A percentile compares a stretch with the other conserved stretches of the same genome.
phyloP scores from a whole-genome alignment of 2,113 vertebrate species.

The Benitochromis conjunctus region DNA sequence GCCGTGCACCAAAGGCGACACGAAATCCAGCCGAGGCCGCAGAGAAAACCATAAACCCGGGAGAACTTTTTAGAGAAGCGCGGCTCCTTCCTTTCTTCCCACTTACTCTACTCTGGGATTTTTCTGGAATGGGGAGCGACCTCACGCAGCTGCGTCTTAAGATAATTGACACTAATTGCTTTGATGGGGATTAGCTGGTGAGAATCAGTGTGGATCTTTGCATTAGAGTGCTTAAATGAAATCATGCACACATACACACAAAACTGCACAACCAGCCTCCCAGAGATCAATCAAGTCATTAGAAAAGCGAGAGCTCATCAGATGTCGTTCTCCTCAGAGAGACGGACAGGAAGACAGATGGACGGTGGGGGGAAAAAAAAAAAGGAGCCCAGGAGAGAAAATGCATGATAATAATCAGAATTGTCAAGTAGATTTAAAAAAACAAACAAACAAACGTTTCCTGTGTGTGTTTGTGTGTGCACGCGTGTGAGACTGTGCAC shows the following conservation, averaged over 20 bases:
- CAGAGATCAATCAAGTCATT: slow-evolving; percentile 68
- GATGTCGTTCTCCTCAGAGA: slow-evolving; percentile 44
- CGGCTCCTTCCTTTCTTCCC: slow-evolving; percentile 1
- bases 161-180: slow-evolving; percentile 73
- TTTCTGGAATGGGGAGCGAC: slow-evolving; percentile 27
- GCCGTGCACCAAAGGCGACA: background rate
- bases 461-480: background rate
- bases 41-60: slow-evolving; percentile 18
- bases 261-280: slow-evolving; percentile 11
- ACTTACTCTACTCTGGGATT: slow-evolving; percentile 33
- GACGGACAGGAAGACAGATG: slow-evolving; percentile 43
- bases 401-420: slow-evolving; percentile 52
- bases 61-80: slow-evolving; percentile 14
- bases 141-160: slow-evolving; percentile 64
- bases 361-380: background rate
- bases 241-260: background rate
- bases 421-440: slow-evolving; percentile 24
- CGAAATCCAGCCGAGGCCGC: slow-evolving; percentile 10
- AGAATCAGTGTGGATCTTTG: slow-evolving; percentile 53
- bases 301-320: slow-evolving; percentile 66
- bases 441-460: slow-evolving; percentile 12
- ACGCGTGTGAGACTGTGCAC: background rate
- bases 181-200: slow-evolving; percentile 69
- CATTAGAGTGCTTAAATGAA: slow-evolving; percentile 52
- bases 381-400: slow-evolving; percentile 9